Conservation (phyloP, 2,797 vertebrate genomes). For the Microctenopoma steveboyesi region DNA sequence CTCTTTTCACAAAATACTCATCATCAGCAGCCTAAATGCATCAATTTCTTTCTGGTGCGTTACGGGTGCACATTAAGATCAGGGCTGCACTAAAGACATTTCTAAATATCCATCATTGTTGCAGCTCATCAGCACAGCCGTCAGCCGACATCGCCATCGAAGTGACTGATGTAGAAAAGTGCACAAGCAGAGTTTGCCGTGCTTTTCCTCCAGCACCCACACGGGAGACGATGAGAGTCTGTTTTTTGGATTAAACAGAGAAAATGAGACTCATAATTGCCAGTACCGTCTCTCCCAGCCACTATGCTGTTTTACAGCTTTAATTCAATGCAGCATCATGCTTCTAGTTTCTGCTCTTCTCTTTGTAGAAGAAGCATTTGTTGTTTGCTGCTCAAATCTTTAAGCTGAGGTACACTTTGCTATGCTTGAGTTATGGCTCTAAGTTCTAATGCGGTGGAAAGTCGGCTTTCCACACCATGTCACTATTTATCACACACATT, state of each 20-base stretch:
- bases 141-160: slow-evolving; percentile 23
- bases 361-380: not conserved
- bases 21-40: slow-evolving; percentile 8
- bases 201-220: slow-evolving; percentile 13
- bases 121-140: slow-evolving; percentile 49
- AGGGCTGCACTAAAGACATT: slow-evolving; percentile 25
- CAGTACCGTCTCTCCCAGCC: not conserved
- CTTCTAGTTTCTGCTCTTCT: not conserved
- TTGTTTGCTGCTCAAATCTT: slow-evolving; percentile 14
- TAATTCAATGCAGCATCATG: not conserved
- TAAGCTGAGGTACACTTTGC: slow-evolving; percentile 1
- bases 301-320: not conserved
- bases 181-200: slow-evolving; percentile 22
- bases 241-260: slow-evolving; percentile 21
- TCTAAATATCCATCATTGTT: slow-evolving; percentile 57
- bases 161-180: slow-evolving; percentile 43
- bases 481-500: too few species aligned
- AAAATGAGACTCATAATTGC: slow-evolving; percentile 30
- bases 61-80: slow-evolving; percentile 28
- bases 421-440: not conserved
- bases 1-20: slow-evolving; percentile 21
- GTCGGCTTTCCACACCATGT: not conserved
- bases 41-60: slow-evolving; percentile 32
- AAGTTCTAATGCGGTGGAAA: not conserved
- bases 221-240: slow-evolving; percentile 7